phyloP scores from a whole-genome alignment of 2,888 invertebrate species.

The Drosophila pegasa region DNA sequence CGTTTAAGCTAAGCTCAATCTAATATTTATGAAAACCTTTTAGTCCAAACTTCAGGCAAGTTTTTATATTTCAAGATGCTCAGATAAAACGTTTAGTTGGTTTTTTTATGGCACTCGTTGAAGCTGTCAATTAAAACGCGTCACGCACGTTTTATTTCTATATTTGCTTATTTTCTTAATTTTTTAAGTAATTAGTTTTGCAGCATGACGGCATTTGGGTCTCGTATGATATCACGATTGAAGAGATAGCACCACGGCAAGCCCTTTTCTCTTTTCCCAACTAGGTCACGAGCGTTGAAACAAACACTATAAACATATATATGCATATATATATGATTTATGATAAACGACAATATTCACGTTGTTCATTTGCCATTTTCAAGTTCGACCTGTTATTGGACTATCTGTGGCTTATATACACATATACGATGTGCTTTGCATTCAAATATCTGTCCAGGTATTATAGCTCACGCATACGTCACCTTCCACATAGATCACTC shows the following conservation, averaged over 20 bases:
- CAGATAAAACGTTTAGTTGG: constrained; percentile 1
- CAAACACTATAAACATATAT: constrained; percentile 28
- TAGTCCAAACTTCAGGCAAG: too few species aligned
- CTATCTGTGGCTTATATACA: constrained; percentile 17
- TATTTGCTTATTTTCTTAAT: constrained; percentile 1
- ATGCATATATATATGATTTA: constrained; percentile 37
- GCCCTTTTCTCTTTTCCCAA: constrained; percentile 56
- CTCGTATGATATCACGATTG: constrained; percentile 42
- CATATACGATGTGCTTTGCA: constrained; percentile 43
- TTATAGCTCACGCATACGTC: constrained; percentile 30
- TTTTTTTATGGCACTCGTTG: constrained; percentile 16
- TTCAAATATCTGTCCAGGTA: constrained; percentile 31
- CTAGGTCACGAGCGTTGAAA: constrained; percentile 48
- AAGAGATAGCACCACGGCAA: constrained; percentile 39
- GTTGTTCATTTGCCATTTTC: constrained; percentile 45
- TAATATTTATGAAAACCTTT: not conserved
- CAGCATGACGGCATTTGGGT: constrained; percentile 33
- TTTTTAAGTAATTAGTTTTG: constrained; percentile 63
- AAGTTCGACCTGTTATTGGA: constrained; percentile 56
- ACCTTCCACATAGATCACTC: constrained; percentile 34
- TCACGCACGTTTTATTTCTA: constrained; percentile 54
- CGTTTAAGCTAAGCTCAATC: not conserved
- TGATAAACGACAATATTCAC: constrained; percentile 25
- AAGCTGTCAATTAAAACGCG: constrained; percentile 42
- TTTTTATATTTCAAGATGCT: not conserved